These are phyloP conservation scores for Agriopis marginaria DNA, from an alignment of 2,888 invertebrate genomes.

Conservation along the genomic window DNA sequence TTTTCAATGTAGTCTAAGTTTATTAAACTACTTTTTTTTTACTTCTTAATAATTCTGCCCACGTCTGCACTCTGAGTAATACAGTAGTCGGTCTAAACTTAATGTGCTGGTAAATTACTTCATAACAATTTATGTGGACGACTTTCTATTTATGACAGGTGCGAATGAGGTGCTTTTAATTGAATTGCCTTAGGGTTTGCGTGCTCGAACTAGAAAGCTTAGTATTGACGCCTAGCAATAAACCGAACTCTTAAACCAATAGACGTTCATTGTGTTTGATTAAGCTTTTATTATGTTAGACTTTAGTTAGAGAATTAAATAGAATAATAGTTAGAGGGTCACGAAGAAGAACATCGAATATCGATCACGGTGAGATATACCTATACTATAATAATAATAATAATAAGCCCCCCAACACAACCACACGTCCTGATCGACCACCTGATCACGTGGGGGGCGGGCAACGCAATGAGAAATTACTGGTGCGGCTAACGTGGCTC, in stretches of 20 bases:
- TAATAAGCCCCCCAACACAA: too few relatives aligned
- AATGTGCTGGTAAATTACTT: slow-evolving; percentile 52
- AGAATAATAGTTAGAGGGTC: too few relatives aligned
- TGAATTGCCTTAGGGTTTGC: slow-evolving; percentile 59
- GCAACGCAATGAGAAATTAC: too few relatives aligned
- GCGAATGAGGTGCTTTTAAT: slow-evolving; percentile 61
- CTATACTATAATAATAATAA: too few relatives aligned
- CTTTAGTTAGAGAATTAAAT: too few relatives aligned
- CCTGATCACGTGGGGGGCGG: too few relatives aligned
- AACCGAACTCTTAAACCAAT: slow-evolving; percentile 12
- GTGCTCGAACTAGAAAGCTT: slow-evolving; percentile 51
- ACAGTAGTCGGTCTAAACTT: slow-evolving; percentile 46
- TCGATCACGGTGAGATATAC: too few relatives aligned
- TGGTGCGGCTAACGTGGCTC: too few relatives aligned
- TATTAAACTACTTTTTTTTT: slow-evolving; percentile 32
- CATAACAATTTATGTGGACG: slow-evolving; percentile 52
- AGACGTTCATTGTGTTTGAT: too few relatives aligned
- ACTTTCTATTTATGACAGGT: slow-evolving; percentile 64
- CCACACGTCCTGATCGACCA: too few relatives aligned
- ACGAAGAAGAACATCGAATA: too few relatives aligned
- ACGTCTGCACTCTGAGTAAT: slow-evolving; percentile 36
- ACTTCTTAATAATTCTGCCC: slow-evolving; percentile 14
- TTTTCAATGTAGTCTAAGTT: slow-evolving; percentile 10
- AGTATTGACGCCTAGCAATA: slow-evolving; percentile 44
- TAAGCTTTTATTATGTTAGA: too few relatives aligned